A percentile compares a stretch with the other conserved stretches of the same genome.
Evolutionary conservation across 92 coral and sea anemone genomes (phyloP).

Genomic region (Heteractis magnifica): DNA sequence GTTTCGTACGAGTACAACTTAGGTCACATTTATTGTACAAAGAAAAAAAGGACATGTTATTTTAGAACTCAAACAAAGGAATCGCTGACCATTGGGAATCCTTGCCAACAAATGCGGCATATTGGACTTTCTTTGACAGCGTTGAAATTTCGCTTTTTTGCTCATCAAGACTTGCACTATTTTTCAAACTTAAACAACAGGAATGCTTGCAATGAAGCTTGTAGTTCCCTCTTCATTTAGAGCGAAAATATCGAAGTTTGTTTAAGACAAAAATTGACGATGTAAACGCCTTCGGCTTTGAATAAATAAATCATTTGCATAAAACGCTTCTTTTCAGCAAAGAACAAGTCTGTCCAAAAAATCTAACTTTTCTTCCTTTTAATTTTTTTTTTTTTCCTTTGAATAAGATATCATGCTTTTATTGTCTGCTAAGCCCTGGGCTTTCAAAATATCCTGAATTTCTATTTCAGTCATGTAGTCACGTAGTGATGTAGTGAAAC

Average conservation of each 20-base stretch:
- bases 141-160: not conserved
- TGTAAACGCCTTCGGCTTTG: not conserved
- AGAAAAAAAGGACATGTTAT: not conserved
- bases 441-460: not conserved
- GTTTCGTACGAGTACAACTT: not conserved
- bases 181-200: not conserved
- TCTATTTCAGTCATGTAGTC: not conserved
- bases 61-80: not conserved
- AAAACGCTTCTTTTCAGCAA: not conserved
- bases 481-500: not conserved
- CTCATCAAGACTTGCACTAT: not conserved
- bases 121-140: not conserved
- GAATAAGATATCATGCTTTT: not conserved
- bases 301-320: not conserved
- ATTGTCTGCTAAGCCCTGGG: not conserved
- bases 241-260: not conserved
- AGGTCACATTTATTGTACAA: not conserved
- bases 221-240: not conserved
- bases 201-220: not conserved
- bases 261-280: not conserved
- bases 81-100: too few species aligned
- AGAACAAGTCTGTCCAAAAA: not conserved
- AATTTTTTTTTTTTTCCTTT: not conserved
- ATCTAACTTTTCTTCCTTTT: not conserved
- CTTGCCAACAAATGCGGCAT: not conserved